These are phyloP conservation scores for Cydia fagiglandana DNA, from an alignment of 1,140 invertebrate species.

Conservation along the genomic window DNA sequence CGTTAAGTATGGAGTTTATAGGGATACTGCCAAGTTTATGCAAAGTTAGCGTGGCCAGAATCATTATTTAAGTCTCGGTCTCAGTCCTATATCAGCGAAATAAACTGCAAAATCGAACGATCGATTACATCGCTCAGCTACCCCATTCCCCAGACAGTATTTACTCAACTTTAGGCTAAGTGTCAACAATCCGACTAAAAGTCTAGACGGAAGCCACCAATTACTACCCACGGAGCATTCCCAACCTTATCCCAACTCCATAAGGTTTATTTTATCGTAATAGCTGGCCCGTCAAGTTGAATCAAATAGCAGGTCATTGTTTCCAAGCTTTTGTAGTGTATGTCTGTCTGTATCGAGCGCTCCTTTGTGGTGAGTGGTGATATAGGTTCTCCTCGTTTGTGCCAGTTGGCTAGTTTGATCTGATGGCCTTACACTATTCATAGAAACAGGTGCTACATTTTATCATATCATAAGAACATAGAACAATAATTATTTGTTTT, in stretches of 20 bases:
- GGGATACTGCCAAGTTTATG: too few species aligned
- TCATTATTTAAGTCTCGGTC: too few species aligned
- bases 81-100: background rate
- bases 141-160: conserved; percentile 8
- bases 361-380: background rate
- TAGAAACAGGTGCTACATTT: background rate
- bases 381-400: background rate
- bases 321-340: conserved; percentile 17
- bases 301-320: conserved; percentile 19
- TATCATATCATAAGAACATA: too few species aligned
- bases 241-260: background rate
- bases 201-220: conserved; percentile 6
- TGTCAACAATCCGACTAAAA: conserved; percentile 21
- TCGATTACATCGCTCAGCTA: background rate
- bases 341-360: conserved; percentile 16
- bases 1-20: too few species aligned
- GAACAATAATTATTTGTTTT: too few species aligned
- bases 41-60: too few species aligned
- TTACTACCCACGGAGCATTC: background rate
- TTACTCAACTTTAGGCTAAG: conserved; percentile 9
- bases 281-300: background rate
- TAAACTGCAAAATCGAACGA: background rate
- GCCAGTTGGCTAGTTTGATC: conserved; percentile 15
- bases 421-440: background rate
- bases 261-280: background rate